Conservation (phyloP, 1,140 invertebrate species). For the Drosophila murphyi region DNA sequence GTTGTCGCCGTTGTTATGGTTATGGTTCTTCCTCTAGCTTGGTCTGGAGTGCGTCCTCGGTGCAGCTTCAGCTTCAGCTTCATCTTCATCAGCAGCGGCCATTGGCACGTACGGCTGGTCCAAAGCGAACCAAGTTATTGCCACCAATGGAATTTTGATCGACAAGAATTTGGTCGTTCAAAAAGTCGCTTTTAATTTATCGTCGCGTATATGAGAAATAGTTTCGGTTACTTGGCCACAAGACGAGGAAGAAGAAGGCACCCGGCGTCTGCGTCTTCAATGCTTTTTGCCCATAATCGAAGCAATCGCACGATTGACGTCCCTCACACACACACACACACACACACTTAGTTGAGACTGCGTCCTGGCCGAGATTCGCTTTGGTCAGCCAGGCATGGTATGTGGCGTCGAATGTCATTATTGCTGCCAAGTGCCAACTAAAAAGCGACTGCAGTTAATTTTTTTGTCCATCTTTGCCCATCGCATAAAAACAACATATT, state of each 20-base stretch:
- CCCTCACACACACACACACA: constrained; percentile 60
- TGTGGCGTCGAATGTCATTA: constrained; percentile 84
- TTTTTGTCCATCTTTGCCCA: constrained; percentile 76
- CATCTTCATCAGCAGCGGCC: constrained; percentile 34
- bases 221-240: constrained; percentile 70
- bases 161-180: constrained; percentile 84
- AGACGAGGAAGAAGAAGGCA: constrained; percentile 24
- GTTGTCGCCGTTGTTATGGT: constrained; percentile 27
- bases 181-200: constrained; percentile 84
- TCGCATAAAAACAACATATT: constrained; percentile 84
- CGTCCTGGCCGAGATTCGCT: constrained; percentile 18
- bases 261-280: constrained; percentile 56
- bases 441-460: constrained; percentile 83
- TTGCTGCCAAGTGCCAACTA: constrained; percentile 83
- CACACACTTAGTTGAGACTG: constrained; percentile 21
- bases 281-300: constrained; percentile 70
- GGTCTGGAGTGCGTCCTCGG: not conserved
- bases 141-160: constrained; percentile 84
- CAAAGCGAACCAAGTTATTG: constrained; percentile 63
- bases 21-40: constrained; percentile 6
- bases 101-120: constrained; percentile 70
- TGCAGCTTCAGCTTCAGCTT: constrained; percentile 1
- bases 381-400: constrained; percentile 62
- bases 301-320: constrained; percentile 75
- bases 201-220: constrained; percentile 84